phyloP scores from a whole-genome alignment of 2,113 vertebrate genomes.

The Rhizomys pruinosus region DNA sequence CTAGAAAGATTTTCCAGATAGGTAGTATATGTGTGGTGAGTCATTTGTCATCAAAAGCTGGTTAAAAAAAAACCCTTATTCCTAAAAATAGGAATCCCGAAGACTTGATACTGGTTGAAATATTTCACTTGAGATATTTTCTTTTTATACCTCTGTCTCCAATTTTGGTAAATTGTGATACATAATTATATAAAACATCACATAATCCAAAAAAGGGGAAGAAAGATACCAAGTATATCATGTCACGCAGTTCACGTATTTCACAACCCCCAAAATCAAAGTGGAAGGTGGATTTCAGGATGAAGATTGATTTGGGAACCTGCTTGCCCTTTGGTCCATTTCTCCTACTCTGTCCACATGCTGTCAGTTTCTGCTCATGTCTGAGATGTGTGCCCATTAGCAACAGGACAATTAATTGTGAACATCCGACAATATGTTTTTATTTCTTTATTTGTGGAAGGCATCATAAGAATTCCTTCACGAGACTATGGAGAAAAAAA shows the following conservation, averaged over 20 bases:
- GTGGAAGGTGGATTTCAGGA: slow-evolving; percentile 13
- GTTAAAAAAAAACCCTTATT: slow-evolving; percentile 76
- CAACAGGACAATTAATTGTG: background rate
- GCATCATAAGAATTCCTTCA: background rate
- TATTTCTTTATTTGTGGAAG: background rate
- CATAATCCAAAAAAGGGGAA: slow-evolving; percentile 57
- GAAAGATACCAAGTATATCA: slow-evolving; percentile 64
- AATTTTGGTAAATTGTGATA: slow-evolving; percentile 72
- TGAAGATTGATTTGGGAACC: background rate
- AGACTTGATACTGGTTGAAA: slow-evolving; percentile 47
- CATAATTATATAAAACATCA: slow-evolving; percentile 69
- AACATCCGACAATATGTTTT: background rate
- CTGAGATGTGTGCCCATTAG: background rate
- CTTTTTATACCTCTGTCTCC: slow-evolving; percentile 66
- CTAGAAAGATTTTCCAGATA: slow-evolving; percentile 80
- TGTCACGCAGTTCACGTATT: background rate
- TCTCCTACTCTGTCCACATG: background rate
- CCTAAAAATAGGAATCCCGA: slow-evolving; percentile 76
- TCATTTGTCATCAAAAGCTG: slow-evolving; percentile 80
- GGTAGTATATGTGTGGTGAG: slow-evolving; percentile 74
- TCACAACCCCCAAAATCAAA: slow-evolving; percentile 12
- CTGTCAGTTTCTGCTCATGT: background rate
- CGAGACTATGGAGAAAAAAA: background rate
- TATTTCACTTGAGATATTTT: slow-evolving; percentile 74
- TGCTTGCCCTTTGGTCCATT: background rate